Evolutionary conservation across 2,888 invertebrate genomes (phyloP).

Genomic region (Agriopis aurantiaria): DNA sequence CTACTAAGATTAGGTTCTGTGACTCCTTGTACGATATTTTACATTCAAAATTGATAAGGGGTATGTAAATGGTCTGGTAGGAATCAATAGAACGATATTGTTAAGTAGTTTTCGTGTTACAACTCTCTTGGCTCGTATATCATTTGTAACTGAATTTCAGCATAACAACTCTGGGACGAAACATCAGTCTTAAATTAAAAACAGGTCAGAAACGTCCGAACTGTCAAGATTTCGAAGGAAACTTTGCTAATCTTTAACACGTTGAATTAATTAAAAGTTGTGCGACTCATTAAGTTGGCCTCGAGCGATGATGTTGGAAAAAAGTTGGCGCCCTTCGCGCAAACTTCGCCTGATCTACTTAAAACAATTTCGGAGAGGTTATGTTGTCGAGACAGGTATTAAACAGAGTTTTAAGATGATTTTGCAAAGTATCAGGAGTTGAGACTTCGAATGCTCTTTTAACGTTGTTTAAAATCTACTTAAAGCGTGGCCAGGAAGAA

Average conservation of each 20-base stretch:
- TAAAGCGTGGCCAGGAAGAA: constrained; percentile 14
- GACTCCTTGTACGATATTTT: too few species aligned
- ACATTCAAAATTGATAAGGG: too few species aligned
- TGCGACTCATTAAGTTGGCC: constrained; percentile 69
- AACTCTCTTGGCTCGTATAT: neutral
- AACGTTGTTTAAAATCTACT: constrained; percentile 28
- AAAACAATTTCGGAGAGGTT: constrained; percentile 45
- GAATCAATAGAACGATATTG: neutral
- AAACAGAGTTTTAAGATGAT: constrained; percentile 33
- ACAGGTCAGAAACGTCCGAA: constrained; percentile 48
- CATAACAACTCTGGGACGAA: constrained; percentile 32
- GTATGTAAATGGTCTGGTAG: too few species aligned
- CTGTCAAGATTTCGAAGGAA: constrained; percentile 62
- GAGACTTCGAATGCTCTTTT: constrained; percentile 23
- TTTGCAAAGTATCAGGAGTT: constrained; percentile 25
- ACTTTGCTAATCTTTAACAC: constrained; percentile 66
- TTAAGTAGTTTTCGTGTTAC: too few species aligned
- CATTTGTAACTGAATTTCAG: neutral
- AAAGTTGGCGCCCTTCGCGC: constrained; percentile 43
- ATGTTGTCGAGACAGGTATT: constrained; percentile 42
- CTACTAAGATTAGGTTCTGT: too few species aligned
- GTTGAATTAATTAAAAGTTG: constrained; percentile 79
- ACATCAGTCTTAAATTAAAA: constrained; percentile 49
- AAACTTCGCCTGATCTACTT: constrained; percentile 53
- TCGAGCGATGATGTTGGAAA: constrained; percentile 50